Conservation (phyloP, 2,797 vertebrate species). For the Gambelia wislizenii region DNA sequence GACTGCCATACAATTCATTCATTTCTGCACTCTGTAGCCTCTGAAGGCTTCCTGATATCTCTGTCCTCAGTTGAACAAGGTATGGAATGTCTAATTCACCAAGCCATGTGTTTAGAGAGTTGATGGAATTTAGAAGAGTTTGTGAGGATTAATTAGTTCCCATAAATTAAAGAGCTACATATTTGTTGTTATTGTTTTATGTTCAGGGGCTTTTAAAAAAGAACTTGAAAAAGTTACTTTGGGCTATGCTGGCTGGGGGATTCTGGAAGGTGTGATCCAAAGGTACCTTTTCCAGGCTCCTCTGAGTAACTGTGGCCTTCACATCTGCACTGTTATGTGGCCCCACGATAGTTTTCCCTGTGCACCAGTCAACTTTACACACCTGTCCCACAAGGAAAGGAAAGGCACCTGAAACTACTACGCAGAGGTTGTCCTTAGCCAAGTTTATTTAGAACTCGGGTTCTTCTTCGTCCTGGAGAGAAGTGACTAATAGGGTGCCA, state of each 20-base stretch:
- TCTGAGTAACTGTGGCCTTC: too few species aligned
- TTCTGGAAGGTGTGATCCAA: too few species aligned
- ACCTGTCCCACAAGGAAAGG: background rate
- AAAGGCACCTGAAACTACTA: background rate
- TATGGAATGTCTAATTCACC: background rate
- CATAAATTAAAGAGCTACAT: background rate
- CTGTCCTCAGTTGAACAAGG: background rate
- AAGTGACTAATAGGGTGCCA: background rate
- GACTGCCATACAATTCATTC: background rate
- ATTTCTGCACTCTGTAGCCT: background rate
- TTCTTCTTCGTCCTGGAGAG: background rate
- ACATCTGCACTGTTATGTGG: background rate
- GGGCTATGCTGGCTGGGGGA: too few species aligned
- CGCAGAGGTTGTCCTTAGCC: background rate
- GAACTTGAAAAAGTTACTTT: too few species aligned
- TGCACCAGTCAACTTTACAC: background rate
- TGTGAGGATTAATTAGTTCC: background rate
- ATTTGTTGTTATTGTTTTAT: background rate
- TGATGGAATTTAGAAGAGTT: background rate
- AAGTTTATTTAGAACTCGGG: background rate
- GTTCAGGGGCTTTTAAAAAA: background rate
- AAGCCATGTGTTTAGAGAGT: background rate
- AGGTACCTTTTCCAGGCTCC: too few species aligned
- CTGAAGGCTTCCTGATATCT: background rate
- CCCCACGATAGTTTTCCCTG: too few species aligned